A percentile compares a stretch with the other conserved stretches of the same genome.
phyloP scores from a whole-genome alignment of 2,113 vertebrate genomes.

The Sorex araneus region DNA sequence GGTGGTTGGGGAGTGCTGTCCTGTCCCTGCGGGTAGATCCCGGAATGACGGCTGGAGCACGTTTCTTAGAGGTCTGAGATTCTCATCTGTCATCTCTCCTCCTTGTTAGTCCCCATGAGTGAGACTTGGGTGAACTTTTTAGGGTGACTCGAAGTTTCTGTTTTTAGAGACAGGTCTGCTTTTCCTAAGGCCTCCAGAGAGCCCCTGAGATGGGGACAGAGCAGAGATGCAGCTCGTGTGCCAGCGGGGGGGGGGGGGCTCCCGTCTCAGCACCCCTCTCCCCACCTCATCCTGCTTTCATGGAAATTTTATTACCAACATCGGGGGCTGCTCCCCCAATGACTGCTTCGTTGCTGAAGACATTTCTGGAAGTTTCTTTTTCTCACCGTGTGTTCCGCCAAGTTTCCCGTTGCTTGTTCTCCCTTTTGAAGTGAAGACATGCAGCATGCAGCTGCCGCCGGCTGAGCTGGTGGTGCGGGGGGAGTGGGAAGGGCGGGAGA shows the following conservation, averaged over 20 bases:
- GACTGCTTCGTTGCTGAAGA: slow-evolving; percentile 70
- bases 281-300: slow-evolving; percentile 2
- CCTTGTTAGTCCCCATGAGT: slow-evolving; percentile 50
- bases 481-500: background rate
- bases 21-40: background rate
- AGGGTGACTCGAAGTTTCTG: background rate
- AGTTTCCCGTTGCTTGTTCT: slow-evolving; percentile 24
- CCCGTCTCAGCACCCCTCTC: background rate
- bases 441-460: slow-evolving; percentile 38
- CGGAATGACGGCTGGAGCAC: background rate
- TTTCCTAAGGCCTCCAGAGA: slow-evolving; percentile 72
- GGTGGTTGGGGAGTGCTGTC: background rate
- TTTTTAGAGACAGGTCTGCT: slow-evolving; percentile 61
- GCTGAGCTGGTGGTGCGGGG: slow-evolving; percentile 51
- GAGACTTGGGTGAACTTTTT: slow-evolving; percentile 23
- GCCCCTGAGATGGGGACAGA: slow-evolving; percentile 11
- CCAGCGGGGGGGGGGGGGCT: background rate
- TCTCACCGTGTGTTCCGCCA: slow-evolving; percentile 29
- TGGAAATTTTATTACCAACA: slow-evolving; percentile 47
- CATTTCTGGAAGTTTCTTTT: slow-evolving; percentile 74
- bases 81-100: slow-evolving; percentile 50
- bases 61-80: slow-evolving; percentile 48
- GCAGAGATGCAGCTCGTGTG: background rate
- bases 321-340: slow-evolving; percentile 11
- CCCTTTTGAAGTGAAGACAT: slow-evolving; percentile 47